Conservation (phyloP, 2,113 vertebrate genomes). For the Sceloporus undulatus region DNA sequence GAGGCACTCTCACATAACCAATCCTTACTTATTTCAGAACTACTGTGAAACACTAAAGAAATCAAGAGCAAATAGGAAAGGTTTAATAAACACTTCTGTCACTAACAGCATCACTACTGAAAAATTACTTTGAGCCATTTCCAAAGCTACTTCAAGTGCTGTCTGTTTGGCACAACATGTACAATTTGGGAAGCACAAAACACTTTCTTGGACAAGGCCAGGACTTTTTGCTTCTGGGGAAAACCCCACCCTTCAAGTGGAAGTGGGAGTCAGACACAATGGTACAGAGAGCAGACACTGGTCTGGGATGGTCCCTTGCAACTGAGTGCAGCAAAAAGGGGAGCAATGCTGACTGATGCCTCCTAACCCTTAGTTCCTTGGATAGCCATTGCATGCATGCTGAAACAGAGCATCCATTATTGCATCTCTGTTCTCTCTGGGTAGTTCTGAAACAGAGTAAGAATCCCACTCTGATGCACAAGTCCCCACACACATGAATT, state of each 20-base stretch:
- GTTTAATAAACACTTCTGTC: not conserved
- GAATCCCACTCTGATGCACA: no score
- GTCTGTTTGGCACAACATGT: not conserved
- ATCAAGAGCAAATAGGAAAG: not conserved
- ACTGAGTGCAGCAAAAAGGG: no score
- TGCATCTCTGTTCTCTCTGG: no score
- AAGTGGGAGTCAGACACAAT: not conserved
- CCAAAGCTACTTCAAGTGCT: not conserved
- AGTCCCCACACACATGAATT: no score
- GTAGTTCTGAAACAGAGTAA: no score
- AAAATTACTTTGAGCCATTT: not conserved
- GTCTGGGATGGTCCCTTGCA: not conserved
- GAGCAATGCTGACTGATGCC: not conserved
- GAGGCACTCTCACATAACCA: conserved; percentile 4
- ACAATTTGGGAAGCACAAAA: not conserved
- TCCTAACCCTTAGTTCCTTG: not conserved
- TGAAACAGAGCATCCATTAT: not conserved
- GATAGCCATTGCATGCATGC: no score
- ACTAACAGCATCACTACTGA: not conserved
- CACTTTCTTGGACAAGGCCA: not conserved
- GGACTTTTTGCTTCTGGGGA: not conserved
- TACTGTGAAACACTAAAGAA: not conserved
- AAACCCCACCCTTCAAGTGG: not conserved
- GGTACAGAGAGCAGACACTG: not conserved
- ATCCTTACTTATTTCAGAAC: not conserved